Evolutionary conservation across 2,797 vertebrate genomes (phyloP), one percentile per base, ranked within the genome.

Genomic region (Orestias chungarensis): DNA sequence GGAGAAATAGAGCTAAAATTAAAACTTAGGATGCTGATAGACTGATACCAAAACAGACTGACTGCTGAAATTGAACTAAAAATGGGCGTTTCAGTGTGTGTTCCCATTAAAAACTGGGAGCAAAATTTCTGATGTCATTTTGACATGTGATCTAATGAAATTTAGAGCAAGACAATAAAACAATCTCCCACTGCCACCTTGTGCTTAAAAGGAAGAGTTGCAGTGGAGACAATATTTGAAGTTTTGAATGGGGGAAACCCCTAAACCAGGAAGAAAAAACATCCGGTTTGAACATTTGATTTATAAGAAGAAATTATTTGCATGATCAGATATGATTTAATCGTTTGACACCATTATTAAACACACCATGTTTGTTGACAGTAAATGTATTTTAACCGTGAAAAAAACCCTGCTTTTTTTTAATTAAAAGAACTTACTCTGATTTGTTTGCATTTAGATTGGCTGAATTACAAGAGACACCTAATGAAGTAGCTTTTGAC

Each of bases 111-210:
- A 40, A n/a, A n/a, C n/a, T n/a, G n/a, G n/a, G n/a, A n/a, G n/a
- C n/a, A n/a, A n/a, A n/a, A n/a, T n/a, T n/a, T n/a, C n/a, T n/a
- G n/a, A n/a, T n/a, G n/a, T n/a, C n/a, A n/a, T n/a, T n/a, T n/a
- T n/a, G n/a, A n/a, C n/a, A n/a, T n/a, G n/a, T n/a, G n/a, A n/a
- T n/a, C n/a, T n/a, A n/a, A n/a, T n/a, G 31, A 12, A 7, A 15
- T 2, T 0, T 49, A n/a, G 33, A 23, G 11, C 4, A 1, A 5
- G 6, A 70, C 68, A 23, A 12, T 67, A 64, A 0, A 35, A 27
- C 38, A 54, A 52, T 68, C 6, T 35, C 80, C 25, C 81, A 68
- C 31, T 42, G 11, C 87, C 80, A 82, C 79, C 89, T 87, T 76
- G 81, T 86, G 87, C 71, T 68, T 3, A 81, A 2, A 4, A 9